These are phyloP conservation scores for Ammodytes marinus DNA, from an alignment of 2,113 vertebrate species.

Conservation along the genomic window DNA sequence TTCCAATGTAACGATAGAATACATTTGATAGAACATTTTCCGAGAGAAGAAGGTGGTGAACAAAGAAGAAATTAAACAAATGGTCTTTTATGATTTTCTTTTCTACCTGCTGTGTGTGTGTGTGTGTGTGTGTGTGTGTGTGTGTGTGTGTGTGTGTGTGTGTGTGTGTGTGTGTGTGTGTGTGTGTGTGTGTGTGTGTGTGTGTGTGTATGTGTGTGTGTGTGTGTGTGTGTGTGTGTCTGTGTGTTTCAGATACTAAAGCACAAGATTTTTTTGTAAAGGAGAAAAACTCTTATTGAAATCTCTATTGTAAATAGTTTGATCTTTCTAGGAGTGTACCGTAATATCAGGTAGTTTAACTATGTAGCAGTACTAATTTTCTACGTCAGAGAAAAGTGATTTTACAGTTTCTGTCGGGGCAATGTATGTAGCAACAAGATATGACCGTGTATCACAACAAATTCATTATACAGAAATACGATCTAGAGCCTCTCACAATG, in stretches of 20 bases:
- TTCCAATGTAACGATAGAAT: conserved; percentile 45
- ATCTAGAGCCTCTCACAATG: conserved; percentile 35
- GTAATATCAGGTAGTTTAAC: conserved; percentile 78
- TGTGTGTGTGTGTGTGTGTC: conserved; percentile 34
- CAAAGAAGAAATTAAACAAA: conserved; percentile 37
- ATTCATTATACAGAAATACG: conserved; percentile 33
- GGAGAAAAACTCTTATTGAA: conserved; percentile 24
- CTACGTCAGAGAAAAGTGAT: conserved; percentile 45
- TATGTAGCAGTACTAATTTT: conserved; percentile 81
- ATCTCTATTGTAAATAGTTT: conserved; percentile 72
- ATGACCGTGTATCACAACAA: conserved; percentile 60
- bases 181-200: too few relatives aligned
- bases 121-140: neutral
- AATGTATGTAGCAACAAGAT: conserved; percentile 81
- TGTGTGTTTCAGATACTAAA: conserved; percentile 69
- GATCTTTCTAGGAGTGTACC: conserved; percentile 60
- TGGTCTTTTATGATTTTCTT: conserved; percentile 53
- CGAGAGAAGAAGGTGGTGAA: conserved; percentile 29
- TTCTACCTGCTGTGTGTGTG: conserved; percentile 65
- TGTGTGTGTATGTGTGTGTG: neutral
- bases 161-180: too few relatives aligned
- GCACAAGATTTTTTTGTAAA: conserved; percentile 78
- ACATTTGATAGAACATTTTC: conserved; percentile 65
- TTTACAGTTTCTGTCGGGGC: conserved; percentile 55
- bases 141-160: too few relatives aligned